These are phyloP conservation scores for Candoia aspera DNA, from an alignment of 2,113 vertebrate species.

Conservation along the genomic window DNA sequence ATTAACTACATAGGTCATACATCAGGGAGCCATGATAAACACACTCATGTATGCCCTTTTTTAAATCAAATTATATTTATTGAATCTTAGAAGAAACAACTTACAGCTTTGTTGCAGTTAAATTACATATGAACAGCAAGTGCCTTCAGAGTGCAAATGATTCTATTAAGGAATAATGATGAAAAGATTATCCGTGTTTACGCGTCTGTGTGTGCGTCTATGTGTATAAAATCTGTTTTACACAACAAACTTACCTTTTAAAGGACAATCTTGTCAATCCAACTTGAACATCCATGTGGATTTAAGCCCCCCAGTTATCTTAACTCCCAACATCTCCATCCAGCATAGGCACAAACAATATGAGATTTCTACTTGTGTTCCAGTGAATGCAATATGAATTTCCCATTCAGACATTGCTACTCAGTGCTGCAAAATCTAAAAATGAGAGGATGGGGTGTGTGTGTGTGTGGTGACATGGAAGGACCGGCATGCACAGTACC, in stretches of 20 bases:
- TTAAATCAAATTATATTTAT: not conserved
- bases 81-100: not conserved
- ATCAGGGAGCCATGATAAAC: not conserved
- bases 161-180: not conserved
- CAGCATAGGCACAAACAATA: not conserved
- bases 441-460: not conserved
- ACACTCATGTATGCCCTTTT: not conserved
- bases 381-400: not conserved
- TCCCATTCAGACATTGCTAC: not conserved
- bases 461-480: not conserved
- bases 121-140: not conserved
- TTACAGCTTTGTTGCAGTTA: not conserved
- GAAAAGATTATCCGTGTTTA: not conserved
- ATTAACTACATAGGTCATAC: not conserved
- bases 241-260: not conserved
- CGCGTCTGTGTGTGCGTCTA: not conserved
- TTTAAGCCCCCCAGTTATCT: not conserved
- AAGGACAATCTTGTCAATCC: not conserved
- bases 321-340: not conserved
- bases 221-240: not conserved
- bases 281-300: not conserved
- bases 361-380: not conserved
- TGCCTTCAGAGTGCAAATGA: not conserved
- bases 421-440: not conserved
- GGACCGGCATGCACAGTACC: not conserved